Evolutionary conservation across 2,888 invertebrate species (phyloP), one percentile per base, ranked within the genome.

Genomic region (Mechanitis messenoides): DNA sequence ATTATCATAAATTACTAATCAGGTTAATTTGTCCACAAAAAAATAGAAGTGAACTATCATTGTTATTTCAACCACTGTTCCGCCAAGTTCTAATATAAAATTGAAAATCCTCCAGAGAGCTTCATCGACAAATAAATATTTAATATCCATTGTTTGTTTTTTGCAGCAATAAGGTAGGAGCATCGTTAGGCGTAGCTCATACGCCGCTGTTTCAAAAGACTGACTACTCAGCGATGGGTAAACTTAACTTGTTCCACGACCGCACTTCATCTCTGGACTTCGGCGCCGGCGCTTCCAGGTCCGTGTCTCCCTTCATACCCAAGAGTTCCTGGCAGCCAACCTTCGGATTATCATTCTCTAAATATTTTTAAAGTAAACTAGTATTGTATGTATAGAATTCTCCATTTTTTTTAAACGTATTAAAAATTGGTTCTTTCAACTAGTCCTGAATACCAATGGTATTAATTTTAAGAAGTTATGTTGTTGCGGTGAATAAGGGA

Each of bases 81-180:
- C 20, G 20, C 20, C 20, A 20, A 20, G 20, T 20, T 20, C 20
- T 20, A 20, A 20, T 20, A 20, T 20, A 20, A 20, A 20, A 20
- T 20, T 20, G 20, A 20, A 20, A 20, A 20, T 20, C 20, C 20
- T 20, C 20, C 20, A 20, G 20, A 20, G 20, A 20, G 20, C 20
- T 20, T 20, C 20, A 20, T 20, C 20, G 20, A 3, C 6, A 35
- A 4, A 35, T 35, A 6, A 20, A 20, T 35, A 35, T 5, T 47
- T n/a, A 6, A 20, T 20, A 47, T 47, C 20, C 20, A 20, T 47
- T 47, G 7, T 57, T 55, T 28, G 60, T 53, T 59, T 42, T 60
- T 66, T 68, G 11, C 74, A 79, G 78, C 33, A 69, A 79, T 63
- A 78, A 73, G 66, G 7, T 76, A 1, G 76, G 75, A 2, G 76